phyloP scores from a whole-genome alignment of 1,140 invertebrate genomes.

The Conus betulinus region DNA sequence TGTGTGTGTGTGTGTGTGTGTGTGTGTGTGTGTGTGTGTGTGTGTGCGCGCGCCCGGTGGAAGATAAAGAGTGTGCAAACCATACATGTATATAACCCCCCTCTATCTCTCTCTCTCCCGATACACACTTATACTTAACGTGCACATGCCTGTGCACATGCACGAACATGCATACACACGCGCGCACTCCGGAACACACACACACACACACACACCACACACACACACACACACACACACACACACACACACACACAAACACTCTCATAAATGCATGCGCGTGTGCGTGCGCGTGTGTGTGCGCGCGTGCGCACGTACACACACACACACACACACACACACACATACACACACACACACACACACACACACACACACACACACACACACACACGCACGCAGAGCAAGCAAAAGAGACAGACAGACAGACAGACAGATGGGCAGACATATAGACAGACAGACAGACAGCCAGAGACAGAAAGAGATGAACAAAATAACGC shows the following conservation, averaged over 20 bases:
- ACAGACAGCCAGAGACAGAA: background rate
- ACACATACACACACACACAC: background rate
- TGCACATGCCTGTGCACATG: too few species aligned
- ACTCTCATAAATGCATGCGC: background rate
- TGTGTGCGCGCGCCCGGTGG: too few species aligned
- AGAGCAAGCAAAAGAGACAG: background rate
- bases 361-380: background rate
- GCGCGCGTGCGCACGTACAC: background rate
- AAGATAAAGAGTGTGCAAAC: too few species aligned
- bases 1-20: too few species aligned
- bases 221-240: conserved; percentile 16
- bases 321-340: background rate
- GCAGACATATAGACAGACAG: background rate
- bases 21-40: too few species aligned
- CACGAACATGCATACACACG: too few species aligned
- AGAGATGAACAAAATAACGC: background rate
- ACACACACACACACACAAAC: background rate
- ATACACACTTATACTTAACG: background rate
- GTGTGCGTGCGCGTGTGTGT: background rate
- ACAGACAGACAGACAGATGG: background rate
- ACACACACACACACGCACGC: too few species aligned
- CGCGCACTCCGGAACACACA: background rate
- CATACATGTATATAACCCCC: background rate
- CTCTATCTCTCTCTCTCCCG: background rate
- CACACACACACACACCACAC: background rate